Evolutionary conservation across 2,797 vertebrate genomes (phyloP).

Genomic region (Gastrophryne carolinensis): DNA sequence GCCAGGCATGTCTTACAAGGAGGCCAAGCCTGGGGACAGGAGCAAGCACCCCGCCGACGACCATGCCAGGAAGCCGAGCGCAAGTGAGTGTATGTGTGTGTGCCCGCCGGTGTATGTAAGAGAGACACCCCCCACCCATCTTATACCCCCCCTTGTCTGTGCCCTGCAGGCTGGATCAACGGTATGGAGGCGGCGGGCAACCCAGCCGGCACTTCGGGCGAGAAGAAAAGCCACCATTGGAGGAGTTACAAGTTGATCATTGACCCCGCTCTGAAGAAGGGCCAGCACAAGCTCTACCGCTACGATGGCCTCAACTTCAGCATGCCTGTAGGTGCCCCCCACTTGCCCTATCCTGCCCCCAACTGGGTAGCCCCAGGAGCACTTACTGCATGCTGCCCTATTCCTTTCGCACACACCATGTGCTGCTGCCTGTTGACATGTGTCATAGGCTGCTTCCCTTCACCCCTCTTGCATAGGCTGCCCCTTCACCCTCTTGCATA

Average conservation of each 20-base stretch:
- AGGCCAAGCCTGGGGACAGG: conserved; percentile 79
- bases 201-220: conserved; percentile 86
- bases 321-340: conserved; percentile 84
- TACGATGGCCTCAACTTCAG: conserved; percentile 95
- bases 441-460: background rate
- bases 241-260: conserved; percentile 99
- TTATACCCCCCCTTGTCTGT: conserved; percentile 22
- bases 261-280: conserved; percentile 97
- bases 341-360: background rate
- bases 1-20: conserved; percentile 82
- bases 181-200: conserved; percentile 95
- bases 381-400: too few species aligned
- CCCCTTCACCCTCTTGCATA: too few species aligned
- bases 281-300: conserved; percentile 94
- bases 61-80: conserved; percentile 92
- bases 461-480: conserved; percentile 37
- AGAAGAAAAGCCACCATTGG: conserved; percentile 97
- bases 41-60: conserved; percentile 87
- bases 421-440: conserved; percentile 54
- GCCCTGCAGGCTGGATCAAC: conserved; percentile 87
- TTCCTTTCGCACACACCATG: too few species aligned
- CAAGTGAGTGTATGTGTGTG: conserved; percentile 76
- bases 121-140: background rate
- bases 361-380: background rate
- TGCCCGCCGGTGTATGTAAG: too few species aligned